Evolutionary conservation across 92 coral and sea anemone species (phyloP).

Genomic region (Hydrozoanthus gracilis): DNA sequence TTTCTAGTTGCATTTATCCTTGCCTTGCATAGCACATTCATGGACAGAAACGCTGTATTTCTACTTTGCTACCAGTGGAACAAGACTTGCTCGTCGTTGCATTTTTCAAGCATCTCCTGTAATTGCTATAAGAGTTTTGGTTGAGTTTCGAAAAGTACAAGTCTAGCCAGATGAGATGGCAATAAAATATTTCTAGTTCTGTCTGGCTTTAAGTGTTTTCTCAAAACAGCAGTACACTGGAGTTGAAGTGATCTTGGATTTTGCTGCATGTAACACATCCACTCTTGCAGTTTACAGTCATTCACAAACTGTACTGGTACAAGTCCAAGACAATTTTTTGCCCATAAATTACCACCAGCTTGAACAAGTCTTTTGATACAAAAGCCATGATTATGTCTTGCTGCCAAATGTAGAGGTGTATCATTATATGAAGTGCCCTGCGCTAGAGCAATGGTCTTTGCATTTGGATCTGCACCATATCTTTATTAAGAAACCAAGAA

Average conservation of each 20-base stretch:
- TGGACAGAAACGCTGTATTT: background rate
- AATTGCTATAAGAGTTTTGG: constrained; percentile 86
- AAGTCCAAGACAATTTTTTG: constrained; percentile 90
- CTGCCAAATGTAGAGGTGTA: constrained; percentile 96
- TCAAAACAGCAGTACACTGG: constrained; percentile 85
- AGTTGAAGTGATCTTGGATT: constrained; percentile 92
- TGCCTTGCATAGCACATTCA: background rate
- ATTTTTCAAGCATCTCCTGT: constrained; percentile 32
- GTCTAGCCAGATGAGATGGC: constrained; percentile 77
- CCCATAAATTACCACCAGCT: constrained; percentile 98
- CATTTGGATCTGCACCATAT: constrained; percentile 96
- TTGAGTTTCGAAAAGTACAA: constrained; percentile 83
- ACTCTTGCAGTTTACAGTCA: constrained; percentile 82
- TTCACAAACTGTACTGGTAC: constrained; percentile 92
- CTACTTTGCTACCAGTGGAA: constrained; percentile 19
- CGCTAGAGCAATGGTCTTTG: constrained; percentile 80
- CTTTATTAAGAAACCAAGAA: constrained; percentile 28
- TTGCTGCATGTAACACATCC: constrained; percentile 84
- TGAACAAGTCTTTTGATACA: constrained; percentile 96
- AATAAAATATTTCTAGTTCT: constrained; percentile 84
- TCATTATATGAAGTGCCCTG: constrained; percentile 97
- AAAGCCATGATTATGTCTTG: constrained; percentile 79
- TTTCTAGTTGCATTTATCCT: too few species aligned
- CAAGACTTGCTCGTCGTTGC: constrained; percentile 14
- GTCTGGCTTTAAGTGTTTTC: constrained; percentile 87